A percentile compares a stretch with the other conserved stretches of the same genome.
phyloP scores from a whole-genome alignment of 2,113 vertebrate species.

The Oriolus oriolus region DNA sequence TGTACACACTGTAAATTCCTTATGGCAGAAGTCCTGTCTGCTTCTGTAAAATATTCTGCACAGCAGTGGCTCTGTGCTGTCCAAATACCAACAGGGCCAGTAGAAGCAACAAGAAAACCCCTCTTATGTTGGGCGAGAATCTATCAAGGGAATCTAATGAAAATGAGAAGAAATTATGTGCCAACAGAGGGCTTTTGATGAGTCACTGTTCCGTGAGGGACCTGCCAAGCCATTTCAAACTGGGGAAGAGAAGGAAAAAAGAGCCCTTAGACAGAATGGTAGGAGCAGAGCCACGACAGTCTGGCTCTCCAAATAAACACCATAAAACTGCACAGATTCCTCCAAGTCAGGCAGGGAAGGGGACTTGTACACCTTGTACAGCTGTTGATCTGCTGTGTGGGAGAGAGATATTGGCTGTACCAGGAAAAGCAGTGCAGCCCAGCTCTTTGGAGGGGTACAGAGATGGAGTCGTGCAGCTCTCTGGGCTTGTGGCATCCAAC shows the following conservation, averaged over 20 bases:
- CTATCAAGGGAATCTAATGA: background rate
- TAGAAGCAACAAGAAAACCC: background rate
- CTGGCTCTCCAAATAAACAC: background rate
- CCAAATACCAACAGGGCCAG: background rate
- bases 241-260: background rate
- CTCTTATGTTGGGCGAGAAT: background rate
- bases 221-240: background rate
- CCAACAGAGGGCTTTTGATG: background rate
- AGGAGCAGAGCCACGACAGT: background rate
- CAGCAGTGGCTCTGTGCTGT: background rate
- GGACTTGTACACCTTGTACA: background rate
- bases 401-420: background rate
- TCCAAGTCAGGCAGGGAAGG: background rate
- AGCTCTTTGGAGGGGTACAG: background rate
- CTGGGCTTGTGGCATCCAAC: background rate
- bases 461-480: background rate
- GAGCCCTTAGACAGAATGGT: background rate
- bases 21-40: background rate
- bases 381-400: background rate
- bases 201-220: background rate
- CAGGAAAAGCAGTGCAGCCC: background rate
- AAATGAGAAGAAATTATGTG: background rate
- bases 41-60: background rate
- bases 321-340: background rate
- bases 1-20: background rate